These are phyloP conservation scores for Monochamus saltuarius DNA, from an alignment of 1,140 invertebrate genomes.

Conservation along the genomic window DNA sequence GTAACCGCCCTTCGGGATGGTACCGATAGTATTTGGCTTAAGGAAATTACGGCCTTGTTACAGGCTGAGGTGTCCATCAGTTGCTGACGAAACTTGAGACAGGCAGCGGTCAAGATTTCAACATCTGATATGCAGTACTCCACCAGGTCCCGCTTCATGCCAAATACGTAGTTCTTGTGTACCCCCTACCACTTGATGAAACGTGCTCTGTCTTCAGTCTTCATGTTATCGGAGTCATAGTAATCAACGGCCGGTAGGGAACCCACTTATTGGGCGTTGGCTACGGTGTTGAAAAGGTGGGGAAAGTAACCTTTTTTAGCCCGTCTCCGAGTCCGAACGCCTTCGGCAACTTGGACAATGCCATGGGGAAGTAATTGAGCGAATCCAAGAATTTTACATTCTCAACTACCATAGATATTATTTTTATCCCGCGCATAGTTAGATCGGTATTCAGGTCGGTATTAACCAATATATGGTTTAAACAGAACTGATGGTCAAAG, in stretches of 20 bases:
- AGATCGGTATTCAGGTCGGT: constrained; percentile 12
- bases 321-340: background rate
- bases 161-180: constrained; percentile 9
- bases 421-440: constrained; percentile 16
- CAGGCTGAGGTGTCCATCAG: background rate
- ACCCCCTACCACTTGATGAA: constrained; percentile 29
- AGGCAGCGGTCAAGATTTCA: constrained; percentile 7
- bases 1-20: constrained; percentile 16
- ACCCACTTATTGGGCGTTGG: constrained; percentile 1
- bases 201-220: background rate
- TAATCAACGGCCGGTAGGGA: background rate
- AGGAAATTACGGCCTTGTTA: constrained; percentile 21
- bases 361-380: constrained; percentile 20
- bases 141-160: constrained; percentile 1
- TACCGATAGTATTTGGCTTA: constrained; percentile 20
- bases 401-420: too few species aligned
- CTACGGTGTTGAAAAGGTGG: constrained; percentile 3
- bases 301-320: constrained; percentile 15
- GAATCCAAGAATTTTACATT: too few species aligned
- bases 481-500: constrained; percentile 18
- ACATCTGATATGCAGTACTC: constrained; percentile 8
- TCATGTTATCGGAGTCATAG: constrained; percentile 26
- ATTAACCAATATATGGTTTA: constrained; percentile 1
- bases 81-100: constrained; percentile 10
- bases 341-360: constrained; percentile 11